Evolutionary conservation across 1,140 invertebrate genomes (phyloP).

Genomic region (Drosophila pseudoananassae): DNA sequence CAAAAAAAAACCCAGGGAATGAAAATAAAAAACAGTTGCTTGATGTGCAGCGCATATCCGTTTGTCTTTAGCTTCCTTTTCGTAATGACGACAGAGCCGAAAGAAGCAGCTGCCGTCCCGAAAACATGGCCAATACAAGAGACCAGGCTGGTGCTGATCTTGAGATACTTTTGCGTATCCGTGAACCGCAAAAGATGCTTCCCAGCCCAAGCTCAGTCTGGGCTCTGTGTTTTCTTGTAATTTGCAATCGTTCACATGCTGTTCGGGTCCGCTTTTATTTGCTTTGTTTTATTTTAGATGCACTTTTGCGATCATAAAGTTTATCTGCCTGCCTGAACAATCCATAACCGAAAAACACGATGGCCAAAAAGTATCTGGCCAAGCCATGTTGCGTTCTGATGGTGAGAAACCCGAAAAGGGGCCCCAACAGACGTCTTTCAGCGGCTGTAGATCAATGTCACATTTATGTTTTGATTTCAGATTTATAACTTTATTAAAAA

Average conservation of each 20-base stretch:
- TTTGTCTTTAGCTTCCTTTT: conserved; percentile 82
- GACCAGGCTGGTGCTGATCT: conserved; percentile 47
- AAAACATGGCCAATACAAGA: conserved; percentile 34
- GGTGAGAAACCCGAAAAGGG: conserved; percentile 64
- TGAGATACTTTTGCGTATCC: conserved; percentile 51
- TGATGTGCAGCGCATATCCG: conserved; percentile 78
- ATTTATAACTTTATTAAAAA: conserved; percentile 82
- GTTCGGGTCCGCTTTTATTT: conserved; percentile 80
- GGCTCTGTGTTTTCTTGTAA: conserved; percentile 60
- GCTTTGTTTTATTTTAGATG: conserved; percentile 60
- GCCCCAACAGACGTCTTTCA: conserved; percentile 23
- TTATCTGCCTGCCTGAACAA: conserved; percentile 34
- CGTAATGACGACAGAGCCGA: conserved; percentile 73
- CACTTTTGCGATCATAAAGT: conserved; percentile 69
- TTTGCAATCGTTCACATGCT: conserved; percentile 80
- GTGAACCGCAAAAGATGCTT: conserved; percentile 15
- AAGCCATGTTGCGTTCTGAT: conserved; percentile 23
- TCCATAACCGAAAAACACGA: conserved; percentile 6
- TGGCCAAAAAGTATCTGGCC: conserved; percentile 62
- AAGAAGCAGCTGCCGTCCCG: conserved; percentile 75
- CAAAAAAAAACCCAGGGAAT: conserved; percentile 22
- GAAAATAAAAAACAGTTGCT: conserved; percentile 67
- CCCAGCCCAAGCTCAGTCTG: conserved; percentile 24
- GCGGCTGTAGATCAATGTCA: conserved; percentile 77
- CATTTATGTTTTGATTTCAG: conserved; percentile 64